Percentiles rank a stretch among this genome's conserved stretches.
phyloP scores from a whole-genome alignment of 2,113 vertebrate genomes.

The Lasiurus cinereus region DNA sequence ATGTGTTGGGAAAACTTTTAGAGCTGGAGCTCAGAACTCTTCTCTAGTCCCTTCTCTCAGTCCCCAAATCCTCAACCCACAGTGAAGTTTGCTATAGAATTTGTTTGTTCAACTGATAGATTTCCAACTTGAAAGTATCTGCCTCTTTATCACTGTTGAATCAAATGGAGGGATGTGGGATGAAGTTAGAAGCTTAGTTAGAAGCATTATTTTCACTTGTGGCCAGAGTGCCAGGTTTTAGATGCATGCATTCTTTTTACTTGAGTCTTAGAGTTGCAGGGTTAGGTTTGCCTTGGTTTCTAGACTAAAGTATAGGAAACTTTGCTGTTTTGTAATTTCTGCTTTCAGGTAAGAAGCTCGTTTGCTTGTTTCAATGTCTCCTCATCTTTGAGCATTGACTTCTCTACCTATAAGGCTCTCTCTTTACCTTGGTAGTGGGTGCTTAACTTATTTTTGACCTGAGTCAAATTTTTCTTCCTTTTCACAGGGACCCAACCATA shows the following conservation, averaged over 20 bases:
- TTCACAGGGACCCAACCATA: neutral
- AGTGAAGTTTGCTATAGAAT: constrained; percentile 2
- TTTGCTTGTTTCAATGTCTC: constrained; percentile 4
- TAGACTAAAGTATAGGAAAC: neutral
- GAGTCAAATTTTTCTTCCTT: neutral
- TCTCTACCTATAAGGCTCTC: neutral
- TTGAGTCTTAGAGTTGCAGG: neutral
- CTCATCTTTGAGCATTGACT: neutral
- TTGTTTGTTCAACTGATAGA: neutral
- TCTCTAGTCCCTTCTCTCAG: neutral
- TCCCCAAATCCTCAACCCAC: neutral
- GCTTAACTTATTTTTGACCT: neutral
- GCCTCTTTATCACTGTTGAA: neutral
- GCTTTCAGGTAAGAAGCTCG: neutral
- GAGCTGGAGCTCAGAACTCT: neutral
- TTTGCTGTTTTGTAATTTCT: neutral
- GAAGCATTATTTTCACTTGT: neutral
- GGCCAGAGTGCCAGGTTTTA: neutral
- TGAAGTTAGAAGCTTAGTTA: neutral
- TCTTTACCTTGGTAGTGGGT: neutral
- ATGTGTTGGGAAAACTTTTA: neutral
- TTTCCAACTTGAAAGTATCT: constrained; percentile 37
- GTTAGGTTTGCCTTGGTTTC: neutral
- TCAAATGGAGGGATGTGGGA: neutral
- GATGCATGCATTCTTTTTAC: neutral